Percentiles rank a stretch among this genome's conserved stretches.
Conservation (phyloP, 2,888 invertebrate species). For the Caprella mutica region DNA sequence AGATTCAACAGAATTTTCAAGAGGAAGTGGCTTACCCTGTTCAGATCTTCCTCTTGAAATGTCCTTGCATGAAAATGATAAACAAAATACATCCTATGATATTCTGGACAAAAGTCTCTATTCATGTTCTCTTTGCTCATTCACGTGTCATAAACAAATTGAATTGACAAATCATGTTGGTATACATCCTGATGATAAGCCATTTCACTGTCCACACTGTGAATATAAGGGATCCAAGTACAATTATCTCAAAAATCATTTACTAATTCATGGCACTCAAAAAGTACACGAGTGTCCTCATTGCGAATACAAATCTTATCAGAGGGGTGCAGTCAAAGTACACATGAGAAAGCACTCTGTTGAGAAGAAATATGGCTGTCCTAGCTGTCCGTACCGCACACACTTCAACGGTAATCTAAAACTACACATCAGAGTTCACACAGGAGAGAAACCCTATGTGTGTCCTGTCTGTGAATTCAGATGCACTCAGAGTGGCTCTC, state of each 20-base stretch:
- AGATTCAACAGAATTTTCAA: too few relatives aligned
- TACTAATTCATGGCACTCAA: not conserved
- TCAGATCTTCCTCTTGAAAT: slow-evolving; percentile 2
- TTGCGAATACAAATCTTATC: slow-evolving; percentile 8
- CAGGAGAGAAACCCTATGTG: not conserved
- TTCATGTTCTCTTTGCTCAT: slow-evolving; percentile 2
- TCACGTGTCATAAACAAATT: slow-evolving; percentile 4
- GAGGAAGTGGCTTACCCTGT: too few relatives aligned
- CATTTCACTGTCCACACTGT: slow-evolving; percentile 4
- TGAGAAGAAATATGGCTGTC: slow-evolving; percentile 3
- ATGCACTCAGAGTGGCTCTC: slow-evolving; percentile 6
- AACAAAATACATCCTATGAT: too few relatives aligned
- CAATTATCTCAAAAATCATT: slow-evolving; percentile 3
- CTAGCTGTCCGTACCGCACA: slow-evolving; percentile 5
- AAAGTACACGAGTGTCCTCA: not conserved
- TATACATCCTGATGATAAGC: slow-evolving; percentile 7
- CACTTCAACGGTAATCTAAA: slow-evolving; percentile 7
- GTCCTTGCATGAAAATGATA: not conserved
- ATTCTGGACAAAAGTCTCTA: too few relatives aligned
- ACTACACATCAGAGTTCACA: slow-evolving; percentile 4
- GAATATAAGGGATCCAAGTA: slow-evolving; percentile 7
- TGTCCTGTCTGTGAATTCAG: slow-evolving; percentile 10
- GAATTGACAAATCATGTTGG: slow-evolving; percentile 2
- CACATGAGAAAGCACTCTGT: slow-evolving; percentile 4
- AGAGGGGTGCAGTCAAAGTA: slow-evolving; percentile 3